Evolutionary conservation across 2,888 invertebrate species (phyloP).

Genomic region (Eupithecia centaureata): DNA sequence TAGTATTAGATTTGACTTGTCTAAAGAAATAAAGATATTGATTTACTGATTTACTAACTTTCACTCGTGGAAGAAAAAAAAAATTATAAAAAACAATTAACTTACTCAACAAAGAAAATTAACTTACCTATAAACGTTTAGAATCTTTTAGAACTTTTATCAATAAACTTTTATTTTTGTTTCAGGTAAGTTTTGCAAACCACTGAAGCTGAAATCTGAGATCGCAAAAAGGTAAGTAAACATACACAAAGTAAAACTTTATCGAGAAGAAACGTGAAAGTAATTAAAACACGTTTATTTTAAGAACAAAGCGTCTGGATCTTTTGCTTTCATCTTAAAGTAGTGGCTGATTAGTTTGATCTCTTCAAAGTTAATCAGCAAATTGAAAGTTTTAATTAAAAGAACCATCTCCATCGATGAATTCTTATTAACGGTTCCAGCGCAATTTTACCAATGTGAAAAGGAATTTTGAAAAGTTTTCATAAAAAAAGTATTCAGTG

Average conservation of each 20-base stretch:
- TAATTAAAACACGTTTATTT: background rate
- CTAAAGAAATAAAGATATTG: too few relatives aligned
- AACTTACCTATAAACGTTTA: too few relatives aligned
- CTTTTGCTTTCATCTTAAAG: background rate
- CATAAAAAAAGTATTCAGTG: too few relatives aligned
- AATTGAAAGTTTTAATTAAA: background rate
- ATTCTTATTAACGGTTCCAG: background rate
- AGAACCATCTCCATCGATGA: background rate
- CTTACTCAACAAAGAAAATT: too few relatives aligned
- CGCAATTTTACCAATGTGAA: background rate
- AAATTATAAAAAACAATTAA: too few relatives aligned
- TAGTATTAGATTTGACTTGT: too few relatives aligned
- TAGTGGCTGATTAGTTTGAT: constrained; percentile 6
- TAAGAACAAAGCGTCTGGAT: background rate
- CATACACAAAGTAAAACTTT: background rate
- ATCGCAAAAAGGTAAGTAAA: background rate
- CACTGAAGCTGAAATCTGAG: background rate
- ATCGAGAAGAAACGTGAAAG: background rate
- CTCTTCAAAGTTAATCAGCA: background rate
- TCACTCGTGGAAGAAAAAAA: too few relatives aligned
- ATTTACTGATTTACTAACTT: too few relatives aligned
- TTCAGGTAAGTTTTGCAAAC: constrained; percentile 2
- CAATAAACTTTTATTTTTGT: background rate
- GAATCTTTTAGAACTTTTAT: too few relatives aligned
- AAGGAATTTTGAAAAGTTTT: too few relatives aligned